phyloP scores from a whole-genome alignment of 1,140 invertebrate species.

The Hetaerina americana region DNA sequence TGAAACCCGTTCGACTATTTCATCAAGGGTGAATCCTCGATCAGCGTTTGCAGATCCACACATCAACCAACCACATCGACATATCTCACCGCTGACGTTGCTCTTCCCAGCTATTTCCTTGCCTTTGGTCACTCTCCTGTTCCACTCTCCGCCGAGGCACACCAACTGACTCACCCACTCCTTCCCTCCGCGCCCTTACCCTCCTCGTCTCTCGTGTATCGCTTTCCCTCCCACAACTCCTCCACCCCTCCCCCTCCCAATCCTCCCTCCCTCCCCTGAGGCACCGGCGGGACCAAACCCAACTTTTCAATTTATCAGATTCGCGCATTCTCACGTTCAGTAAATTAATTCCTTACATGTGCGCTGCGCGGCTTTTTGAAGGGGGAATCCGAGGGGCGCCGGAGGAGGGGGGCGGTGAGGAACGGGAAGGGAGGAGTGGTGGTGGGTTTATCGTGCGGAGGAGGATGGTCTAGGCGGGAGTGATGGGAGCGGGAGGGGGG shows the following conservation, averaged over 20 bases:
- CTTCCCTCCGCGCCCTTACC: neutral
- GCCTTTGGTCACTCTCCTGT: too few relatives aligned
- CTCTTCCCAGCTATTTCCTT: too few relatives aligned
- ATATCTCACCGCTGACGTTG: too few relatives aligned
- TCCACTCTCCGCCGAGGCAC: too few relatives aligned
- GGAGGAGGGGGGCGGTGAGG: neutral
- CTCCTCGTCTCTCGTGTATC: neutral
- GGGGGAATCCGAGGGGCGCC: neutral
- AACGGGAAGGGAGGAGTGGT: neutral
- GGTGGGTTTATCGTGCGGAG: neutral
- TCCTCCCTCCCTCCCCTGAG: neutral
- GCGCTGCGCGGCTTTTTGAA: neutral
- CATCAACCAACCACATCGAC: too few relatives aligned
- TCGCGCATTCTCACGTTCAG: constrained; percentile 7
- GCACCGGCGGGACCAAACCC: neutral
- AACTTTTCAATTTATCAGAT: constrained; percentile 9
- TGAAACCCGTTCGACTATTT: too few relatives aligned
- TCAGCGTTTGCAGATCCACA: too few relatives aligned
- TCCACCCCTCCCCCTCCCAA: neutral
- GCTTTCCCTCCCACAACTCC: neutral
- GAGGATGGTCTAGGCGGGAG: neutral
- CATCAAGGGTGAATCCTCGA: too few relatives aligned
- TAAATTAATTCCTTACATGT: constrained; percentile 9
- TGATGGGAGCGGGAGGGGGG: neutral
- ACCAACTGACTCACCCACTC: too few relatives aligned